phyloP scores from a whole-genome alignment of 2,888 invertebrate species.

The Euplagia quadripunctaria region DNA sequence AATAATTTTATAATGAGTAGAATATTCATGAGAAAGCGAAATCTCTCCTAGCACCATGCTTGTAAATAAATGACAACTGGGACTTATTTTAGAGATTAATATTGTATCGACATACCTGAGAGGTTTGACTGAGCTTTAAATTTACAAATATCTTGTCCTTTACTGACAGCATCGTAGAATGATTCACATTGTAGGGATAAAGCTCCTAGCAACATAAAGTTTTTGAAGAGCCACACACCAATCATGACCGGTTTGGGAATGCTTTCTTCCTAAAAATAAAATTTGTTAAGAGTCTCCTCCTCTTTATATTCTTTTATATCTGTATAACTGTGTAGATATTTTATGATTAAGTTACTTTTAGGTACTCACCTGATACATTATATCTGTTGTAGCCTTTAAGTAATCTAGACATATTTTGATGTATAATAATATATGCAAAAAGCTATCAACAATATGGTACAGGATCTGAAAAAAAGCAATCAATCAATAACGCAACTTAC shows the following conservation, averaged over 20 bases:
- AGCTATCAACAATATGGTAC: not conserved
- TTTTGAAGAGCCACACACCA: not conserved
- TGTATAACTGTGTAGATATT: not conserved
- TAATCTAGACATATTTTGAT: too few relatives aligned
- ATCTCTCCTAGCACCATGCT: too few relatives aligned
- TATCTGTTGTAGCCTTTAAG: too few relatives aligned
- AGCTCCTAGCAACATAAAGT: not conserved
- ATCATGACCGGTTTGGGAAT: too few relatives aligned
- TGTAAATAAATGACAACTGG: not conserved
- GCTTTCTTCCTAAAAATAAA: not conserved
- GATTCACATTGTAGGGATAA: not conserved
- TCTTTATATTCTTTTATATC: not conserved
- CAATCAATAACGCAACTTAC: not conserved
- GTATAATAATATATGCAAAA: too few relatives aligned
- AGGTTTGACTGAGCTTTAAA: not conserved
- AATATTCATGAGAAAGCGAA: too few relatives aligned
- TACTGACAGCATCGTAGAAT: not conserved
- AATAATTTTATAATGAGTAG: too few relatives aligned
- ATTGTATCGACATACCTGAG: not conserved
- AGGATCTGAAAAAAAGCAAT: not conserved
- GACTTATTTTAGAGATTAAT: not conserved
- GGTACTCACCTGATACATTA: too few relatives aligned
- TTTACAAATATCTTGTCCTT: constrained; percentile 4
- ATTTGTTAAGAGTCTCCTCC: not conserved
- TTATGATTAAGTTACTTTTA: too few relatives aligned